A percentile compares a stretch with the other conserved stretches of the same genome.
Conservation (phyloP, 2,113 vertebrate species). For the Microcebus ravelobensis region DNA sequence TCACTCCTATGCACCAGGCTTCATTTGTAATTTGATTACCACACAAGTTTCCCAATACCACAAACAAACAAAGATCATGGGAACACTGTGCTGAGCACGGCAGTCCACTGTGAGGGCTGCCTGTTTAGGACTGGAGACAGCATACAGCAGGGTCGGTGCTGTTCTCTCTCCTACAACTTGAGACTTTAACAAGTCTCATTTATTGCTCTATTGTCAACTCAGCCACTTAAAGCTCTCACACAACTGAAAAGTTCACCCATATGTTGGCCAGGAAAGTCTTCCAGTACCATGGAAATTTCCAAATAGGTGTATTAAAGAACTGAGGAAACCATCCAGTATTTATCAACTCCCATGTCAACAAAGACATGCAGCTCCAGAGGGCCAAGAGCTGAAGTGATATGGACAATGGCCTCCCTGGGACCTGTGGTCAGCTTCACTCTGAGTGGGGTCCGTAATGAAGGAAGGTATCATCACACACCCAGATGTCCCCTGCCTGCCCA, state of each 20-base stretch:
- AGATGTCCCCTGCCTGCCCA: neutral
- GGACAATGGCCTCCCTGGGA: neutral
- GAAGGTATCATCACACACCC: neutral
- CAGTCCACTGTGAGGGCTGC: neutral
- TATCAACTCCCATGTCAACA: neutral
- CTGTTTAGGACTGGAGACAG: neutral
- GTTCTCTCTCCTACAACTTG: neutral
- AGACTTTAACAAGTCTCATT: neutral
- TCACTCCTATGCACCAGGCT: neutral
- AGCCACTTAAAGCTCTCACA: neutral
- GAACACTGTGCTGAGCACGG: neutral
- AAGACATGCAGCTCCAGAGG: neutral
- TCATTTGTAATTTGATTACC: neutral
- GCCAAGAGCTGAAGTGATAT: neutral
- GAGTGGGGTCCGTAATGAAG: neutral
- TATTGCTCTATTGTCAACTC: neutral
- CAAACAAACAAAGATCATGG: conserved; percentile 26
- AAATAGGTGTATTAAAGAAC: neutral
- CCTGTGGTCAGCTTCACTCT: neutral
- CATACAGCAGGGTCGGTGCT: neutral
- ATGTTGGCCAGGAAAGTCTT: neutral
- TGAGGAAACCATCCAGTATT: neutral
- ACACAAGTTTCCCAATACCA: neutral
- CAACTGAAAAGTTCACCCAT: neutral
- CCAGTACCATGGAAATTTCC: neutral